phyloP scores from a whole-genome alignment of 2,797 vertebrate species.

The Intellagama lesueurii region DNA sequence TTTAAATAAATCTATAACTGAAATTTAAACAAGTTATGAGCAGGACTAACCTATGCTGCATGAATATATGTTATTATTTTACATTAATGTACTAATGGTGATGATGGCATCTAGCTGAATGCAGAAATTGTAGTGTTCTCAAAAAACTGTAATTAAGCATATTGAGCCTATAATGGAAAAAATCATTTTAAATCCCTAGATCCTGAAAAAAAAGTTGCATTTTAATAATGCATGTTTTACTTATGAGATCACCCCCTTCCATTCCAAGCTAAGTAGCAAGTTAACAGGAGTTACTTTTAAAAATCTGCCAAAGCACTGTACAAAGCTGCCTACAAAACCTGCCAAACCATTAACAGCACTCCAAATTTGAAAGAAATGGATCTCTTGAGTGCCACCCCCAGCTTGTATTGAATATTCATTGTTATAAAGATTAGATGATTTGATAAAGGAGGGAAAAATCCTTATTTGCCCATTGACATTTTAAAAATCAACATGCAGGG shows the following conservation, averaged over 20 bases:
- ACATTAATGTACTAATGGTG: slow-evolving; percentile 64
- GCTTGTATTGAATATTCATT: slow-evolving; percentile 58
- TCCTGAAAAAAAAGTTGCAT: slow-evolving; percentile 61
- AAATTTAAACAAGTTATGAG: slow-evolving; percentile 67
- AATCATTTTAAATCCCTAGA: slow-evolving; percentile 65
- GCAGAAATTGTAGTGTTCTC: slow-evolving; percentile 59
- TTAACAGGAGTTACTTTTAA: slow-evolving; percentile 61
- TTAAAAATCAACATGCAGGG: neutral
- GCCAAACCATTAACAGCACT: slow-evolving; percentile 62
- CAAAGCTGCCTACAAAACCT: slow-evolving; percentile 60
- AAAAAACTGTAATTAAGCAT: slow-evolving; percentile 62
- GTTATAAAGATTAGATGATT: slow-evolving; percentile 56
- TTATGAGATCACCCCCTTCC: slow-evolving; percentile 47
- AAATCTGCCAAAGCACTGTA: slow-evolving; percentile 61
- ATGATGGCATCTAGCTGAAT: slow-evolving; percentile 55
- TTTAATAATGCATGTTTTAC: slow-evolving; percentile 66
- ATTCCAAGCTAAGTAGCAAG: slow-evolving; percentile 69
- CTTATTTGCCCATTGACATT: slow-evolving; percentile 46
- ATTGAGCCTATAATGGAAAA: slow-evolving; percentile 57
- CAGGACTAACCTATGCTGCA: slow-evolving; percentile 54
- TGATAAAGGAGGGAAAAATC: slow-evolving; percentile 2
- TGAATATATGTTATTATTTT: slow-evolving; percentile 59
- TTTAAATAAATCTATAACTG: slow-evolving; percentile 27
- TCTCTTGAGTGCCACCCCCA: slow-evolving; percentile 57
- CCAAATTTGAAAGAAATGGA: slow-evolving; percentile 68